These are phyloP conservation scores for Chaenogobius annularis DNA, from an alignment of 2,113 vertebrate species.

Conservation along the genomic window DNA sequence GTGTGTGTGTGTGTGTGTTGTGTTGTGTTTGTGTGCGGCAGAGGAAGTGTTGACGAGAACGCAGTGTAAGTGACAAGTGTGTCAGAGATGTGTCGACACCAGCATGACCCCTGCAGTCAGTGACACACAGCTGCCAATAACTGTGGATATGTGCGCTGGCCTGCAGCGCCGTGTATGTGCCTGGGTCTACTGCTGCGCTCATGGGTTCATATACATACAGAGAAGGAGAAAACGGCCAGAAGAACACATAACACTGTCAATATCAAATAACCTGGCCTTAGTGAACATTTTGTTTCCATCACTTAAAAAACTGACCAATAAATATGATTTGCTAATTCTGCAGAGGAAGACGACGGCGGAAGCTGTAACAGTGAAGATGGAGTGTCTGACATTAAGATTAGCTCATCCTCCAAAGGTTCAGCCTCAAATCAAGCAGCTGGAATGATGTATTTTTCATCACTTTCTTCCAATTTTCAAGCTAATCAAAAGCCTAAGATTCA, in stretches of 20 bases:
- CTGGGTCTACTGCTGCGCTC: conserved; percentile 21
- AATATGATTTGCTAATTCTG: conserved; percentile 39
- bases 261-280: conserved; percentile 21
- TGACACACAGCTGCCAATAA: conserved; percentile 72
- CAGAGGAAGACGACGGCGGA: conserved; percentile 77
- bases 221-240: background rate
- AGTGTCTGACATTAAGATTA: conserved; percentile 66
- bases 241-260: conserved; percentile 31
- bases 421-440: conserved; percentile 55
- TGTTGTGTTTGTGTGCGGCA: conserved; percentile 20
- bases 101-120: conserved; percentile 65
- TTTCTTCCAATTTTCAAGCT: conserved; percentile 84
- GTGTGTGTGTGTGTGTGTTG: background rate
- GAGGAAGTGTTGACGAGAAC: conserved; percentile 72
- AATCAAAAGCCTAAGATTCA: conserved; percentile 88
- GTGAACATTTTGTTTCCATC: conserved; percentile 38
- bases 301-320: conserved; percentile 35
- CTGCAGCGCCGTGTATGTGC: conserved; percentile 1
- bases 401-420: conserved; percentile 72
- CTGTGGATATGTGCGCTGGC: conserved; percentile 12
- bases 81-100: conserved; percentile 74
- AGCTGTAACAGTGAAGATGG: conserved; percentile 85
- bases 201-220: background rate
- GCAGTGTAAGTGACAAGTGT: conserved; percentile 78
- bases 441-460: conserved; percentile 82